Evolutionary conservation across 2,113 vertebrate species (phyloP).

Genomic region (Petaurus breviceps): DNA sequence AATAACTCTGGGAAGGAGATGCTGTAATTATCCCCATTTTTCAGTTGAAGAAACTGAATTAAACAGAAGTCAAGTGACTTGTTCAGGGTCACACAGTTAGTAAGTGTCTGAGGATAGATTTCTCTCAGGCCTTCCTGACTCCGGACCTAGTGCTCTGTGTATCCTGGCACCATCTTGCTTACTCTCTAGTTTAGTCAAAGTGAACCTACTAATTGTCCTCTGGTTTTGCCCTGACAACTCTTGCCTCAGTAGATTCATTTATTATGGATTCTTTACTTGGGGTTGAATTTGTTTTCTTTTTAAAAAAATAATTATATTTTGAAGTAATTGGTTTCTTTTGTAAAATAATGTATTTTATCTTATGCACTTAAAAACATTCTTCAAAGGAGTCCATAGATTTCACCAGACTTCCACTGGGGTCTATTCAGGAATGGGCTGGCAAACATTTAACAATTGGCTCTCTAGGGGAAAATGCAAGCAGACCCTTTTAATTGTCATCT

Average conservation of each 20-base stretch:
- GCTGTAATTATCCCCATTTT: neutral
- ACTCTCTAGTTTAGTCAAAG: too few species aligned
- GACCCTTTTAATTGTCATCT: neutral
- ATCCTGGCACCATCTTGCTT: too few species aligned
- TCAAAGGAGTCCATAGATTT: neutral
- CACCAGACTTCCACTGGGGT: neutral
- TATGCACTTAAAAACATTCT: neutral
- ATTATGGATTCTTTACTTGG: neutral
- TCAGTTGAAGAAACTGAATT: too few species aligned
- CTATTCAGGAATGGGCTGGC: neutral
- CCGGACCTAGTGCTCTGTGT: neutral
- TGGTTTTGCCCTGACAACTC: too few species aligned
- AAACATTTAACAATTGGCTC: neutral
- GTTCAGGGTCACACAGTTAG: neutral
- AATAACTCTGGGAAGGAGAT: neutral
- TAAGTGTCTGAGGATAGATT: neutral
- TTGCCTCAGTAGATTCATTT: too few species aligned
- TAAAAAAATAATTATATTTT: too few species aligned
- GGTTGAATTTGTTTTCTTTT: neutral
- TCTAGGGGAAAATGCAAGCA: neutral
- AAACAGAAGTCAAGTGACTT: neutral
- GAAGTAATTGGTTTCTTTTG: too few species aligned
- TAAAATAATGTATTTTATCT: neutral
- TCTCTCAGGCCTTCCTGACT: neutral
- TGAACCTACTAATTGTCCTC: neutral